phyloP scores from a whole-genome alignment of 2,113 vertebrate species.

The Proteles cristata region DNA sequence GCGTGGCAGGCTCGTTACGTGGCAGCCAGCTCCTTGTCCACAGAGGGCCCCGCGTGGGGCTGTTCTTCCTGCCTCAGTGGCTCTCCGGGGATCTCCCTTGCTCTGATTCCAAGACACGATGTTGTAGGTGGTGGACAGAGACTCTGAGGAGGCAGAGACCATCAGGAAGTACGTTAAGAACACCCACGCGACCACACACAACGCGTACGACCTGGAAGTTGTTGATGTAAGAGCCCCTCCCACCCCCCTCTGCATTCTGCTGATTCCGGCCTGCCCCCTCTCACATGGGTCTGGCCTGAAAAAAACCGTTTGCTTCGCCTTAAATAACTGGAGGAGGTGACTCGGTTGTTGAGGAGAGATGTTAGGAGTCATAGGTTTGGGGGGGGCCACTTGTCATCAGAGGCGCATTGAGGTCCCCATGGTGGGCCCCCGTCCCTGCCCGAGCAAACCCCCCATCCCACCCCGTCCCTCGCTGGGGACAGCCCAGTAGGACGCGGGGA shows the following conservation, averaged over 20 bases:
- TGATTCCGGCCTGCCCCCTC: not conserved
- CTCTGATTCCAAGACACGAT: not conserved
- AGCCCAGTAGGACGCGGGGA: too few species aligned
- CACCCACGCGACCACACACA: constrained; percentile 97
- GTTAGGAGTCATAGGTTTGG: not conserved
- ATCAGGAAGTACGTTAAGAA: constrained; percentile 97
- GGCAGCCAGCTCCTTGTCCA: not conserved
- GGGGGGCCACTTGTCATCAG: not conserved
- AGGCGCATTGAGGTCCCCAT: too few species aligned
- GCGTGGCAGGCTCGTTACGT: not conserved
- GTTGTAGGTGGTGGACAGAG: constrained; percentile 94
- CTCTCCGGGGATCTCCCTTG: not conserved
- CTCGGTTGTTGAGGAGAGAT: not conserved
- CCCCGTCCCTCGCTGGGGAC: too few species aligned
- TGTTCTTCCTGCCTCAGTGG: not conserved
- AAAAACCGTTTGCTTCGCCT: not conserved
- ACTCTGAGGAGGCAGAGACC: constrained; percentile 92
- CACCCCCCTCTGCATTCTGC: not conserved
- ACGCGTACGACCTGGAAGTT: constrained; percentile 96
- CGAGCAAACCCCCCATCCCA: too few species aligned
- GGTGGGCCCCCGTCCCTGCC: too few species aligned
- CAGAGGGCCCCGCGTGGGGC: too few species aligned
- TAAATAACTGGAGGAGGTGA: not conserved
- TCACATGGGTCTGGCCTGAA: not conserved
- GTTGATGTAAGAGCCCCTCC: constrained; percentile 89